Evolutionary conservation across 2,888 invertebrate species (phyloP).

Genomic region (Nymphalis urticae): DNA sequence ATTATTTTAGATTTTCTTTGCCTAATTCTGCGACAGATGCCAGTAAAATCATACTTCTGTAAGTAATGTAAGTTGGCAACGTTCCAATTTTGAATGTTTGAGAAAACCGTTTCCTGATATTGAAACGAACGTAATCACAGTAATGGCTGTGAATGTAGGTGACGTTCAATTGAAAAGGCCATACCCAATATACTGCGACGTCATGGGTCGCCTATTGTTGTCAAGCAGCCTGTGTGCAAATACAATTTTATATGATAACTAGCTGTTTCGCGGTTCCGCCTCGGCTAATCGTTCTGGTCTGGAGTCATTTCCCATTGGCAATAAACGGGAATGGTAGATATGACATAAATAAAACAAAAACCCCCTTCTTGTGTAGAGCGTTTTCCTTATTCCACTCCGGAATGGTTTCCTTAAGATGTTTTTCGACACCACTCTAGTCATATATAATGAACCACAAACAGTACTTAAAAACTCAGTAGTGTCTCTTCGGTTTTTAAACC

Average conservation of each 20-base stretch:
- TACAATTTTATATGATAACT: not conserved
- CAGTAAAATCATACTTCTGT: constrained; percentile 52
- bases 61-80: constrained; percentile 52
- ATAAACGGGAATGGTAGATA: too few relatives aligned
- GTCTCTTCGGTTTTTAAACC: too few relatives aligned
- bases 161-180: constrained; percentile 23
- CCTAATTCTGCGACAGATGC: constrained; percentile 51
- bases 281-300: too few relatives aligned
- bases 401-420: too few relatives aligned
- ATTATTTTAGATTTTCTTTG: not conserved
- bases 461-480: too few relatives aligned
- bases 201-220: constrained; percentile 57
- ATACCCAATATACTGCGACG: not conserved
- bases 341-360: too few relatives aligned
- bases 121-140: constrained; percentile 43
- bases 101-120: constrained; percentile 42
- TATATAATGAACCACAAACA: too few relatives aligned
- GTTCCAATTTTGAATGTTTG: constrained; percentile 44
- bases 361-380: too few relatives aligned
- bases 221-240: constrained; percentile 60
- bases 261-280: too few relatives aligned
- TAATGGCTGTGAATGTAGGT: constrained; percentile 29
- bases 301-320: too few relatives aligned
- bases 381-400: too few relatives aligned
- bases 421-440: too few relatives aligned